Base-by-base conservation (phyloP, 2,888 invertebrate genomes). In the Argyresthia albistria region DNA sequence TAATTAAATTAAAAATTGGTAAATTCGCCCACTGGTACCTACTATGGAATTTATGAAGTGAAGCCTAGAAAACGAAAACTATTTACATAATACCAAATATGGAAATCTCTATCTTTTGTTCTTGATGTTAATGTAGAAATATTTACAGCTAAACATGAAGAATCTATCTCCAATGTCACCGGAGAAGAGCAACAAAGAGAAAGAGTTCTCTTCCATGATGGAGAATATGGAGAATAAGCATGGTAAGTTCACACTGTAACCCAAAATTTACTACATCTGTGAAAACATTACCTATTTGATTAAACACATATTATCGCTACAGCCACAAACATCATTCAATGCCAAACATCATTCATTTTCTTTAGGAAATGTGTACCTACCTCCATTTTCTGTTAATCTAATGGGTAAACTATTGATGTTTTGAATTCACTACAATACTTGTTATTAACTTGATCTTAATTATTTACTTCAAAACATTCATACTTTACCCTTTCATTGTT, bases 141-240 rank as follows among this genome's bases (percentile, higher is more conserved):
- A 15, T 58, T 67, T 55, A 61, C 73, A 91, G 91, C 64, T 91
- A 59, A 90, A 90, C n/a, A 88, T 91, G 76, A 90, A 89, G 43
- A 89, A 80, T 61, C 65, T 91, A 53, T 90, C 90, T 50, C 89
- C 90, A 43, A 87, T 89, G 61, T 84, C 90, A 57, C 88, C 90
- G 11, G 89, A 90, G 62, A 92, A 93, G 63, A 92, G 92, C 60
- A 92, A 93, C 59, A 87, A 83, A 58, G 93, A 93, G 52, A 92
- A 92, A 65, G 94, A 95, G 66, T 69, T 95, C 53, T 89, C 93
- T 35, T 90, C 93, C 14, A 91, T 94, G 82, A 89, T 95, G 47
- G 91, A 92, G 58, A 91, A 93, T 53, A 92, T 95, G 90, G 95
- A 95, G 67, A 91, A 92, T 35, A 95, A 95, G 74, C 95, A 95